phyloP scores from a whole-genome alignment of 2,113 vertebrate genomes.

The Azemiops feae region DNA sequence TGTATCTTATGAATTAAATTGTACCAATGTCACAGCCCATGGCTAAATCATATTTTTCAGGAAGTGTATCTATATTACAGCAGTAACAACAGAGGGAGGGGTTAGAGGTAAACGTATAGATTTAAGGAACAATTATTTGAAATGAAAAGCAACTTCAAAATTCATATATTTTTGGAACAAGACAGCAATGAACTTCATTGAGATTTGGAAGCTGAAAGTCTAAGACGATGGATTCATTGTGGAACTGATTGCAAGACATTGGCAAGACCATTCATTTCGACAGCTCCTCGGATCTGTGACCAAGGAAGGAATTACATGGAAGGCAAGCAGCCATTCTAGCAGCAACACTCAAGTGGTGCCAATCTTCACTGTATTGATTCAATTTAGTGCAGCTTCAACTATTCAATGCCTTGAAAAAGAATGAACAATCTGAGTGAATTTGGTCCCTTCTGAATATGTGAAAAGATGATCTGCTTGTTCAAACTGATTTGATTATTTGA shows the following conservation, averaged over 20 bases:
- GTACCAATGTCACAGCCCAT: not conserved
- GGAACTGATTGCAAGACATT: not conserved
- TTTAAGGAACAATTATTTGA: not conserved
- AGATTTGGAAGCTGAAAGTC: not conserved
- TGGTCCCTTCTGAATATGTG: not conserved
- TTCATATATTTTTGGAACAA: not conserved
- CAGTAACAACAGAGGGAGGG: not conserved
- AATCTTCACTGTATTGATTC: not conserved
- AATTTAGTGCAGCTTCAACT: not conserved
- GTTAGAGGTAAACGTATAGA: not conserved
- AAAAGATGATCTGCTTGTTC: not conserved
- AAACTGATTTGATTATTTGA: not conserved
- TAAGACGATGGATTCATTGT: not conserved
- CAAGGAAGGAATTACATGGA: not conserved
- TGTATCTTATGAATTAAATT: not conserved
- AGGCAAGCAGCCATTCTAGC: not conserved
- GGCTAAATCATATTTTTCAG: not conserved
- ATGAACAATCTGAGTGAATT: not conserved
- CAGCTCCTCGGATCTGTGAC: not conserved
- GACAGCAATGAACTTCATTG: too few relatives aligned
- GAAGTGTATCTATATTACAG: not conserved
- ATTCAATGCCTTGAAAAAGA: not conserved
- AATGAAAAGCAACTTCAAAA: not conserved
- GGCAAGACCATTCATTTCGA: not conserved
- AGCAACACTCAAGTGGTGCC: not conserved